These are phyloP conservation scores for Bombyx mori DNA, from an alignment of 1,140 invertebrate species.

Conservation along the genomic window DNA sequence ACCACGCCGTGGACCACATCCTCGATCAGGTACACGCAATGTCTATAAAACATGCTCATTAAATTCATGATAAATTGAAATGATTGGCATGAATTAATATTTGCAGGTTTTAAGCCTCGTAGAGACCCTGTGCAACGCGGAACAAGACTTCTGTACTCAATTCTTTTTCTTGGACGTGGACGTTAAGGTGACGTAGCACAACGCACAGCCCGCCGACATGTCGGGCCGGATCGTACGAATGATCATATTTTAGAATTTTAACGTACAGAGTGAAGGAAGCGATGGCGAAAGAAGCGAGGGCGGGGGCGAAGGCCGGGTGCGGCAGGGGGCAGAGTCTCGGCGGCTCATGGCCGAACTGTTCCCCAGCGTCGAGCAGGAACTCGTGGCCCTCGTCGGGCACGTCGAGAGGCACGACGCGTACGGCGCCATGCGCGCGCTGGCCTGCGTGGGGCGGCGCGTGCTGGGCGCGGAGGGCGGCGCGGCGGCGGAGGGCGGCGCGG, in stretches of 20 bases:
- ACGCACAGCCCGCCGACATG: too few species aligned
- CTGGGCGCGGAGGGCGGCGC: constrained; percentile 72
- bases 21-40: constrained; percentile 18
- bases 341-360: constrained; percentile 92
- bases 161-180: constrained; percentile 90
- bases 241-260: not conserved
- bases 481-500: constrained; percentile 70
- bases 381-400: constrained; percentile 87
- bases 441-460: constrained; percentile 65
- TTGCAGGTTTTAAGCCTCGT: constrained; percentile 85
- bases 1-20: constrained; percentile 21
- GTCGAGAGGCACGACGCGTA: constrained; percentile 91
- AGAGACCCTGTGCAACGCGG: constrained; percentile 92
- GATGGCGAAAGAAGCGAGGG: constrained; percentile 36
- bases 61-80: constrained; percentile 13
- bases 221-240: too few species aligned
- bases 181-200: constrained; percentile 23
- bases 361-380: constrained; percentile 86
- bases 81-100: too few species aligned
- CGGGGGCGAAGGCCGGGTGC: constrained; percentile 52
- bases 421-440: constrained; percentile 90
- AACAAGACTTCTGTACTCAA: constrained; percentile 95
- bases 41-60: constrained; percentile 25
- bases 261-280: constrained; percentile 30
- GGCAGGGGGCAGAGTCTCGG: constrained; percentile 83